A percentile compares a stretch with the other conserved stretches of the same genome.
These are phyloP conservation scores for Asobara japonica DNA, from an alignment of 1,140 invertebrate species.

Conservation along the genomic window DNA sequence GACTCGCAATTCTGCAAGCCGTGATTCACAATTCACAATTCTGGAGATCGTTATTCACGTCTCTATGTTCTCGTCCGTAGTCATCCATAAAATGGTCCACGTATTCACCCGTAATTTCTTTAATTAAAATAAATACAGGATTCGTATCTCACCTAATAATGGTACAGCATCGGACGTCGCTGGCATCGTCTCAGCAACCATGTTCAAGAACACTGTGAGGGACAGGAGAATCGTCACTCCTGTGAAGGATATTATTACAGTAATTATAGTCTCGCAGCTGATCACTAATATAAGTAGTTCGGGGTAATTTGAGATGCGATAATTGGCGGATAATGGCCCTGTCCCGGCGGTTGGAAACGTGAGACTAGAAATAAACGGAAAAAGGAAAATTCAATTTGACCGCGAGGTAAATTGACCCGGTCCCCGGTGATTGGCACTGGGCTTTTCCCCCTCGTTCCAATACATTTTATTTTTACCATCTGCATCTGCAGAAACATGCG, in stretches of 20 bases:
- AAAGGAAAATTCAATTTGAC: constrained; percentile 11
- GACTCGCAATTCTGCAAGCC: too few species aligned
- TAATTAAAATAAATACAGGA: background rate
- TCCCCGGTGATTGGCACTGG: constrained; percentile 24
- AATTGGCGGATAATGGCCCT: background rate
- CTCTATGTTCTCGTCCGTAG: too few species aligned
- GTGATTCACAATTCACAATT: too few species aligned
- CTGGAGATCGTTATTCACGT: too few species aligned
- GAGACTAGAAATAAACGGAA: background rate
- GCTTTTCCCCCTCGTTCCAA: constrained; percentile 13
- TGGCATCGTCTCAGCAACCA: constrained; percentile 93
- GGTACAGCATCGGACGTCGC: constrained; percentile 88
- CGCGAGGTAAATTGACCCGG: background rate
- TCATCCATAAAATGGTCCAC: too few species aligned
- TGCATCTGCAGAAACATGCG: background rate
- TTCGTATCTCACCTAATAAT: constrained; percentile 67
- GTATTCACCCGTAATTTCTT: too few species aligned
- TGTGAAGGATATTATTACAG: constrained; percentile 62
- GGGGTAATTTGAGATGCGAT: background rate
- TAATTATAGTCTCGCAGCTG: background rate
- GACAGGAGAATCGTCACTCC: constrained; percentile 98
- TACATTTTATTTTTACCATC: background rate
- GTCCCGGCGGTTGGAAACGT: background rate
- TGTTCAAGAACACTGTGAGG: constrained; percentile 97
- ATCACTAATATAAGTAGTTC: background rate